These are phyloP conservation scores for Ceratina japonica DNA, from an alignment of 1,140 invertebrate species.

Conservation along the genomic window DNA sequence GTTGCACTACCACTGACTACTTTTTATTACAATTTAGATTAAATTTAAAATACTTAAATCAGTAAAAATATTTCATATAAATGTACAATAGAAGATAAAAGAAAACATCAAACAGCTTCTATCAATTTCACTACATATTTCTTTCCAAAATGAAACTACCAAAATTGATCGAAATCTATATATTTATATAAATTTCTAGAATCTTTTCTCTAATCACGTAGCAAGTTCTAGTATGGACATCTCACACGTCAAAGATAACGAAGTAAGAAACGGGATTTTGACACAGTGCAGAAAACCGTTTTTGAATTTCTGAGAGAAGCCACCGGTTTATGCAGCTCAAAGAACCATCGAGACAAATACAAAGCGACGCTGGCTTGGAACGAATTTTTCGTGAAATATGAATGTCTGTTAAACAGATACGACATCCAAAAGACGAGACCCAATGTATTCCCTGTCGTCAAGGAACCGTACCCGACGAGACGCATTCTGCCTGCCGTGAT, in stretches of 20 bases:
- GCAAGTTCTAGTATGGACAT: no score
- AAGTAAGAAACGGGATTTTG: not conserved
- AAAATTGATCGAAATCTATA: no score
- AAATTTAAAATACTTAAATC: no score
- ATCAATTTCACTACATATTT: no score
- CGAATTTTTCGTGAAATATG: conserved; percentile 8
- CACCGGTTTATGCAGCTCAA: not conserved
- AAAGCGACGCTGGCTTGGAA: not conserved
- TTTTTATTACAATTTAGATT: no score
- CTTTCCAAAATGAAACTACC: no score
- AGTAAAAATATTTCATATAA: no score
- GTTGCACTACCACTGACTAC: no score
- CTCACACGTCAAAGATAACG: not conserved
- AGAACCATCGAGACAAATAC: not conserved
- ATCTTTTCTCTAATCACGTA: no score
- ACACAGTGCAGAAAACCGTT: not conserved
- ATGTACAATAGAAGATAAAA: no score
- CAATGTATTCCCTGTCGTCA: conserved; percentile 90
- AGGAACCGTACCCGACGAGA: conserved; percentile 89
- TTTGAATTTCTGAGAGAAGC: not conserved
- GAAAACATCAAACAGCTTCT: no score
- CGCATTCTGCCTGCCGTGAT: conserved; percentile 86
- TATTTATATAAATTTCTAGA: no score
- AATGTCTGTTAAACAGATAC: conserved; percentile 81
- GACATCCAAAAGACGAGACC: conserved; percentile 88